Evolutionary conservation across 2,888 invertebrate species (phyloP).

Genomic region (Dicyrtoma fusca): DNA sequence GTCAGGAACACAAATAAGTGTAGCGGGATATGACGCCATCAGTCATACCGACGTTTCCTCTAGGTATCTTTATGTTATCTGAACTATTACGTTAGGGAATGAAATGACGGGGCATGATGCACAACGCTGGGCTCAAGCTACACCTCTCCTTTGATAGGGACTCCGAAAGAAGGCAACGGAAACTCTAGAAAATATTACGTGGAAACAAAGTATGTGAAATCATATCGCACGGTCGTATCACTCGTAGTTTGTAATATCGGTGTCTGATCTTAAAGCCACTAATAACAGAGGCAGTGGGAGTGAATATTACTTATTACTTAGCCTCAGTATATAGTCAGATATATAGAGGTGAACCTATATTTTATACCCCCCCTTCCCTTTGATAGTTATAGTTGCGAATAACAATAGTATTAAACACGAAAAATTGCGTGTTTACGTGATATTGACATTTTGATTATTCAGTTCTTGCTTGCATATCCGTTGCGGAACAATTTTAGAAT

Average conservation of each 20-base stretch:
- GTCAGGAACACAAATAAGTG: slow-evolving; percentile 1
- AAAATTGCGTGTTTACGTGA: slow-evolving; percentile 21
- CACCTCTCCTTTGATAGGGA: too few species aligned
- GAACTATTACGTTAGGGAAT: not conserved
- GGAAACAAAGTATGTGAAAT: not conserved
- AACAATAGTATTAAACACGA: slow-evolving; percentile 23
- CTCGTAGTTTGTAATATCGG: slow-evolving; percentile 20
- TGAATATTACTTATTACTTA: not conserved
- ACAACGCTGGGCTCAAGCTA: too few species aligned
- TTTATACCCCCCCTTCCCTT: not conserved
- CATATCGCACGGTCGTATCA: slow-evolving; percentile 20
- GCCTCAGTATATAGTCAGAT: not conserved
- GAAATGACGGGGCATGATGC: not conserved
- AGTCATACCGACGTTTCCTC: slow-evolving; percentile 16
- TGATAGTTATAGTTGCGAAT: slow-evolving; percentile 12
- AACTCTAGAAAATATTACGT: too few species aligned
- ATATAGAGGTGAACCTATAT: not conserved
- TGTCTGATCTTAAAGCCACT: slow-evolving; percentile 22
- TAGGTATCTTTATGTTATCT: slow-evolving; percentile 8
- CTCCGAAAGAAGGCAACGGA: not conserved
- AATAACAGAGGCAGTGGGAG: slow-evolving; percentile 1
- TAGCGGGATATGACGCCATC: slow-evolving; percentile 14
- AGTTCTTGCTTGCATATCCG: not conserved
- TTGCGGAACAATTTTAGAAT: not conserved
- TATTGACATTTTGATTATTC: slow-evolving; percentile 14